Evolutionary conservation across 1,140 invertebrate species (phyloP), one percentile per base, ranked within the genome.

Genomic region (Lucilia sericata): DNA sequence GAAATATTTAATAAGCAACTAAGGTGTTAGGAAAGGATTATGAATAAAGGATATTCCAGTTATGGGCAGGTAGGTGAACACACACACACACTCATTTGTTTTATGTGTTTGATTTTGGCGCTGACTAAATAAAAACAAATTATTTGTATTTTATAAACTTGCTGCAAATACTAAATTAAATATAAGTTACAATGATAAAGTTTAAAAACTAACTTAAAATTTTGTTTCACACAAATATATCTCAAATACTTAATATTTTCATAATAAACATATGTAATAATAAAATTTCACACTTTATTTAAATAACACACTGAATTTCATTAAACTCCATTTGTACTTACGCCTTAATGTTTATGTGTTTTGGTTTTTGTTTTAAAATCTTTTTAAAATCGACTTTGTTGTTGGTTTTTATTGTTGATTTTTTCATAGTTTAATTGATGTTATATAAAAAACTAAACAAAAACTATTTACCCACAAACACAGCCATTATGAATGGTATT

Each of bases 321-420:
- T 88, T 87, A 89, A 90, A 88, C 88, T 88, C 89, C 89, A 90
- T 90, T 90, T 90, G 89, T 90, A 90, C 89, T 90, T 90, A 90
- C 89, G 87, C 87, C 86, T 86, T 87, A 84, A 87, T 82, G 81
- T 80, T 47, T 13, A 36, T 80, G 65, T 80, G 25, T 74, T 76
- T 75, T 75, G 65, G 21, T 34, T 30, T 74, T 83, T 47, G 47
- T 76, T 25, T 83, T 74, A 36, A 25, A 75, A 5, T 17, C n/a
- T 55, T 55, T 55, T 42, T 42, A 42, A 55, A 78, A 12, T 47
- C 30, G 75, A 36, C 4, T 34, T 78, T 36, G 75, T 42, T 36
- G 75, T 19, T 70, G 55, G n/a, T 70, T 65, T 65, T 65, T 65
- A 2, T 30, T 30, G 25, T 30, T 30, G 42, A 42, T 7, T 42